A percentile compares a stretch with the other conserved stretches of the same genome.
phyloP scores from a whole-genome alignment of 2,797 vertebrate genomes.

The Varecia variegata region DNA sequence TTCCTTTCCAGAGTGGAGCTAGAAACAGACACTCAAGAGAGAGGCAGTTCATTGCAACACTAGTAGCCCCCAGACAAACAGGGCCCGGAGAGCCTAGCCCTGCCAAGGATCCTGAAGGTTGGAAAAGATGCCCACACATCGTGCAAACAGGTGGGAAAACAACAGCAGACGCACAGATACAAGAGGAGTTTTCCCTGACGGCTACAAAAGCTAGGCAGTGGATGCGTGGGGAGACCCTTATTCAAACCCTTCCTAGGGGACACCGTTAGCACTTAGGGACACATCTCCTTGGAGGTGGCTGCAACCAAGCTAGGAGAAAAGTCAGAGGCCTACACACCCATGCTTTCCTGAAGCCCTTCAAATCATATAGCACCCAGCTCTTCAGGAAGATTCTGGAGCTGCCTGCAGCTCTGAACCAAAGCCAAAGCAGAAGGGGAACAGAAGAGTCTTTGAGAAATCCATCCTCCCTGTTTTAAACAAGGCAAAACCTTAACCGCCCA shows the following conservation, averaged over 20 bases:
- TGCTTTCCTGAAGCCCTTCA: constrained; percentile 26
- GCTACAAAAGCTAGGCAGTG: not conserved
- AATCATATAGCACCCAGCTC: constrained; percentile 54
- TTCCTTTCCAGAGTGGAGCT: constrained; percentile 39
- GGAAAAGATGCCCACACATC: constrained; percentile 15
- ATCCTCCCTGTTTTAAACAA: constrained; percentile 41
- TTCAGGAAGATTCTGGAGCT: constrained; percentile 69
- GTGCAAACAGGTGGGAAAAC: constrained; percentile 67
- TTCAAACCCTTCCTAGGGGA: not conserved
- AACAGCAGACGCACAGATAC: not conserved
- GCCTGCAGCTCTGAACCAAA: constrained; percentile 65
- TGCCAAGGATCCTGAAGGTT: constrained; percentile 13
- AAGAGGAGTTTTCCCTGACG: not conserved
- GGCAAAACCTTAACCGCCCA: constrained; percentile 33
- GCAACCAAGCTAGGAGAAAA: not conserved
- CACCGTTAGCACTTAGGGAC: not conserved
- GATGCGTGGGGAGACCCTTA: not conserved
- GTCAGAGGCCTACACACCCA: not conserved
- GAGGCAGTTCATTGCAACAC: not conserved
- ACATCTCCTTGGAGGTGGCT: not conserved
- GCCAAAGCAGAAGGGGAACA: constrained; percentile 68
- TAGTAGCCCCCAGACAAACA: not conserved
- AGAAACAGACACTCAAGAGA: constrained; percentile 25
- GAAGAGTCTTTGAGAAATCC: constrained; percentile 70
- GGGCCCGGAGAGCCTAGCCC: not conserved